These are phyloP conservation scores for Rhagonycha lutea DNA, from an alignment of 2,888 invertebrate species.

Conservation along the genomic window DNA sequence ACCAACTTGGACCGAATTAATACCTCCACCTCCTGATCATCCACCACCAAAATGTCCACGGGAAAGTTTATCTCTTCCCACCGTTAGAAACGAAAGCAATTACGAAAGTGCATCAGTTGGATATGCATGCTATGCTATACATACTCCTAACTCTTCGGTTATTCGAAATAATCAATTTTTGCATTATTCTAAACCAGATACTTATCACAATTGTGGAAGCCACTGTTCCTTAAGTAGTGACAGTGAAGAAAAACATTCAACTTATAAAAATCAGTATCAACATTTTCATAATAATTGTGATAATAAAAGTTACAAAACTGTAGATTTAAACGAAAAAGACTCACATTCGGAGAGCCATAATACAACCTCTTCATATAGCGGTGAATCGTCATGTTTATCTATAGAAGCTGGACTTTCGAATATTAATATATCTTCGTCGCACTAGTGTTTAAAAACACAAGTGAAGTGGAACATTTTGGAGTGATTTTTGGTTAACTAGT, in stretches of 20 bases:
- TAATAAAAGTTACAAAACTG: slow-evolving; percentile 46
- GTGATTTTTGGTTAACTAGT: slow-evolving; percentile 23
- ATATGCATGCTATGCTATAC: slow-evolving; percentile 54
- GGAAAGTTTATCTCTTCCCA: slow-evolving; percentile 51
- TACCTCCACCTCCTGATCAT: slow-evolving; percentile 65
- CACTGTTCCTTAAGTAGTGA: slow-evolving; percentile 53
- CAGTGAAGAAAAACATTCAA: slow-evolving; percentile 48
- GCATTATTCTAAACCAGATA: slow-evolving; percentile 43
- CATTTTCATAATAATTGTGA: slow-evolving; percentile 48
- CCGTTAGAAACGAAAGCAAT: slow-evolving; percentile 48
- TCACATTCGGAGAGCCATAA: slow-evolving; percentile 60
- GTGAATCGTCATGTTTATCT: slow-evolving; percentile 66
- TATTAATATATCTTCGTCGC: slow-evolving; percentile 40
- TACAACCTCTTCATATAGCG: slow-evolving; percentile 63
- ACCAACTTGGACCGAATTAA: slow-evolving; percentile 59
- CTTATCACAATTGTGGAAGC: slow-evolving; percentile 51
- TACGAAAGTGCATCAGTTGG: slow-evolving; percentile 47
- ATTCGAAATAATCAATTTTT: slow-evolving; percentile 27
- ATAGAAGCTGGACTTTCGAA: slow-evolving; percentile 60
- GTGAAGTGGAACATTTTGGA: neutral
- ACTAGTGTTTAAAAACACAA: slow-evolving; percentile 42
- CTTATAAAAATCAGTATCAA: slow-evolving; percentile 46
- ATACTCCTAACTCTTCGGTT: slow-evolving; percentile 44
- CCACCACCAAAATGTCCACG: slow-evolving; percentile 60
- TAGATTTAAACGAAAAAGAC: slow-evolving; percentile 56